Evolutionary conservation across 1,140 invertebrate genomes (phyloP), one percentile per base, ranked within the genome.

Genomic region (Epicauta chinensis): DNA sequence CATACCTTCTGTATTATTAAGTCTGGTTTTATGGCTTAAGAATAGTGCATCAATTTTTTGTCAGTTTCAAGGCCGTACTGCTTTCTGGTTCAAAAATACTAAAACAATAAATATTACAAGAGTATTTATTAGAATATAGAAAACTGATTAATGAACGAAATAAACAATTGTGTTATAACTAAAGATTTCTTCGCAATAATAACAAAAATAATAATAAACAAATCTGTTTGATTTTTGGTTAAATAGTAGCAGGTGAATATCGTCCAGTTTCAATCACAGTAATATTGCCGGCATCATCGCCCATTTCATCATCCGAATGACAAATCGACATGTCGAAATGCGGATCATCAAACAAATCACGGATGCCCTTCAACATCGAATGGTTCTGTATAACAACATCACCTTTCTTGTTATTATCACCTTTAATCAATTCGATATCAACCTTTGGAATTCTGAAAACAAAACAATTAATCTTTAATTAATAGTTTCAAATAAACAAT

Each of bases 261-360:
- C 17, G 36, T 23, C 34, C 45, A 16, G 39, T 46, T 46, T 53
- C 51, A 30, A 53, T 46, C 3, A 53, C 43, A 43, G 50, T 52
- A 23, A 23, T 23, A 12, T 16, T 46, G 5, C 45, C 12, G 14
- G 17, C 34, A 23, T 16, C 41, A 14, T 59, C 53, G 53, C 56
- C 55, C 7, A 60, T 53, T 29, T 62, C 58, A 17, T 58, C 55
- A 35, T 58, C 59, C 7, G 46, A 45, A 37, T 57, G 45, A 37
- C 53, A 56, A 17, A 62, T 55, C 3, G 62, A 62, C 2, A 60
- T 60, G 48, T 64, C 55, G 4, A 43, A 43, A 39, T 62, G 51
- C 12, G 60, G 53, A 53, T 61, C 59, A 9, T 59, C 49, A 55
- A 67, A 64, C 14, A 67, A 52, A 53, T 67, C 54, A 16, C 49